Evolutionary conservation across 2,113 vertebrate species (phyloP), one percentile per base, ranked within the genome.

Genomic region (Tychaedon coryphoeus): DNA sequence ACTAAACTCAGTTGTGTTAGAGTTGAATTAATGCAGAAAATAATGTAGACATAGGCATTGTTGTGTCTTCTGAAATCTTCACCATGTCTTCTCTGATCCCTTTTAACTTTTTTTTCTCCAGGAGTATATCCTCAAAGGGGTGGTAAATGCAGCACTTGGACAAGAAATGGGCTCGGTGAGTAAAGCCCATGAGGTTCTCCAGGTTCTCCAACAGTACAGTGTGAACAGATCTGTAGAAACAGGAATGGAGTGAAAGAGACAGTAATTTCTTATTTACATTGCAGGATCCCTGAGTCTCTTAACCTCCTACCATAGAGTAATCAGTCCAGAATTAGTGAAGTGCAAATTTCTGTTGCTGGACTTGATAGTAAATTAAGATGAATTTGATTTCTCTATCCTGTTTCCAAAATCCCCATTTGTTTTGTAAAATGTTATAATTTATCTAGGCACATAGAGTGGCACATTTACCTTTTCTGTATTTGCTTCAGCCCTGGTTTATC

Each of bases 121-220:
- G 99, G 99, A 99, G 79, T 99, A 99, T 61, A 99, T 99, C 82
- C 98, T 99, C 86, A 99, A 99, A 95, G 99, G 99, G 70, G 99
- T 99, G 67, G 99, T 99, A 69, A 99, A 99, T 92, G 99, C 99
- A 43, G 99, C 99, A 14, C 93, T 99, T 40, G 99, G 99, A 88
- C 99, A 99, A 97, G 99, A 99, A 97, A 98, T 99, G 74, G 98
- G 98, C 92, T 99, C 99, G 11, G 99, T 99, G 93, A 98, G 99
- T 99, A 92, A 87, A 92, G 56, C 36, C 45, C 11, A 6, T 64
- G 28, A 79, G 9, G 18, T 94, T 66, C 43, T 79, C 31, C 43
- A 36, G 34, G 40, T 54, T 91, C 76, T 94, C 58, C 22, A 71
- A 58, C 14, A 56, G 31, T 8, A 22, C 28, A 47, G 48, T 70